Evolutionary conservation across 2,113 vertebrate species (phyloP).

Genomic region (Anarrhichthys ocellatus): DNA sequence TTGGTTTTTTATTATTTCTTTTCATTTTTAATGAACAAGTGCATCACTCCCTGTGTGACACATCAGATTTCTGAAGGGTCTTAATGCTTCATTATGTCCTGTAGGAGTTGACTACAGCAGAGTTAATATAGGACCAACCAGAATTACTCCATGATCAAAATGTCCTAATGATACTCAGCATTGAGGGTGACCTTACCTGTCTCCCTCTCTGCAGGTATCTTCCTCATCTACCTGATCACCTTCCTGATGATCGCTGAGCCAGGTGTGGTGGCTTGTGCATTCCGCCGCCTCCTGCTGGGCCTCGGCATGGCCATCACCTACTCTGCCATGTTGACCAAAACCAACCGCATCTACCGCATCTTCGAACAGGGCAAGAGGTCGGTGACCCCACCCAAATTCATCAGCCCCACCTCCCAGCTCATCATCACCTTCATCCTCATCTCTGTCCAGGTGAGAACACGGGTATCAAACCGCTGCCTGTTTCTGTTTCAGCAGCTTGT

Average conservation of each 20-base stretch:
- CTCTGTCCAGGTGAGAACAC: slow-evolving; percentile 82
- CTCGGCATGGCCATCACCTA: slow-evolving; percentile 86
- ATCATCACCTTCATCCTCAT: slow-evolving; percentile 87
- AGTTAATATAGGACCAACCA: too few species aligned
- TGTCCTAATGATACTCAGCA: too few species aligned
- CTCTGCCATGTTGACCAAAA: slow-evolving; percentile 89
- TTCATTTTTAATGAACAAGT: too few species aligned
- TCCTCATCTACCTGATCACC: slow-evolving; percentile 85
- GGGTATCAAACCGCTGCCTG: neutral
- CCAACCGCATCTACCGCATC: slow-evolving; percentile 91
- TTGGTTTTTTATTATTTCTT: too few species aligned
- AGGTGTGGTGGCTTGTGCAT: slow-evolving; percentile 79
- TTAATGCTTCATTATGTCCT: too few species aligned
- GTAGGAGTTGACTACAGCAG: too few species aligned
- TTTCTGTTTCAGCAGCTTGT: neutral
- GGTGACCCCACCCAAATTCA: slow-evolving; percentile 88
- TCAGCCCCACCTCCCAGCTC: slow-evolving; percentile 89
- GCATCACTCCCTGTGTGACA: too few species aligned
- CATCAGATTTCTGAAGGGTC: too few species aligned
- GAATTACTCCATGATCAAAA: neutral
- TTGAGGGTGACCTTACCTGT: neutral
- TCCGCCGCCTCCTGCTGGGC: slow-evolving; percentile 84
- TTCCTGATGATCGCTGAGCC: slow-evolving; percentile 87
- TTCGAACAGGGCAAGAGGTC: slow-evolving; percentile 90
- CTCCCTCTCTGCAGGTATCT: slow-evolving; percentile 70